A percentile compares a stretch with the other conserved stretches of the same genome.
These are phyloP conservation scores for Ichneumoninae sp. DNA, from an alignment of 2,888 invertebrate species.

Conservation along the genomic window DNA sequence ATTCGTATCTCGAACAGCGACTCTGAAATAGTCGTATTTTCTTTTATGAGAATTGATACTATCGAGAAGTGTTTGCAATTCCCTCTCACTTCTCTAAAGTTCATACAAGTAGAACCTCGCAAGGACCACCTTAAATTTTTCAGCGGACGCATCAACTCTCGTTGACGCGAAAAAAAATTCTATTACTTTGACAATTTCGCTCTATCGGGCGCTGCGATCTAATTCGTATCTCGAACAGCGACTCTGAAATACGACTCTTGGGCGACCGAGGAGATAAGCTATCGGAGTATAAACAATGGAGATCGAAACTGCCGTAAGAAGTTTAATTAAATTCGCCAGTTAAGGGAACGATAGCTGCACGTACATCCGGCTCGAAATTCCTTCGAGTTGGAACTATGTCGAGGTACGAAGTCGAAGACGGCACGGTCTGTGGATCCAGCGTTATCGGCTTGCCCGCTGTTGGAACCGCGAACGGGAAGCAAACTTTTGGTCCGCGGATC, in stretches of 20 bases:
- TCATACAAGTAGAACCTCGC: too few species aligned
- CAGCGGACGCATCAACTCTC: too few species aligned
- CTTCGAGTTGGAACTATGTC: constrained; percentile 47
- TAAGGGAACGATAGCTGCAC: background rate
- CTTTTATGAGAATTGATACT: too few species aligned
- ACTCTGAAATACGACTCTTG: background rate
- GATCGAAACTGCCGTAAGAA: constrained; percentile 32
- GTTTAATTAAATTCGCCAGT: constrained; percentile 38
- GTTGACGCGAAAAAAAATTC: background rate
- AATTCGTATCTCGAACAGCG: background rate
- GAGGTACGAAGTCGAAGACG: constrained; percentile 33
- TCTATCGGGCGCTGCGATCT: background rate
- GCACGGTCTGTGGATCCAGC: constrained; percentile 15
- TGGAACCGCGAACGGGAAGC: constrained; percentile 35
- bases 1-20: background rate
- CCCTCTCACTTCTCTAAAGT: too few species aligned
- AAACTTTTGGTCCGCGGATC: constrained; percentile 48
- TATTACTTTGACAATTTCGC: background rate
- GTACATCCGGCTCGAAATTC: constrained; percentile 30
- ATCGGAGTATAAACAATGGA: constrained; percentile 19
- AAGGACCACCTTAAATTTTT: too few species aligned
- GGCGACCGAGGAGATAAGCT: background rate
- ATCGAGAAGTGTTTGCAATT: too few species aligned
- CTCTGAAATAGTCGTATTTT: background rate
- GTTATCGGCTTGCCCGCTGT: constrained; percentile 29